Evolutionary conservation across 2,888 invertebrate species (phyloP).

Genomic region (Lottia scabra): DNA sequence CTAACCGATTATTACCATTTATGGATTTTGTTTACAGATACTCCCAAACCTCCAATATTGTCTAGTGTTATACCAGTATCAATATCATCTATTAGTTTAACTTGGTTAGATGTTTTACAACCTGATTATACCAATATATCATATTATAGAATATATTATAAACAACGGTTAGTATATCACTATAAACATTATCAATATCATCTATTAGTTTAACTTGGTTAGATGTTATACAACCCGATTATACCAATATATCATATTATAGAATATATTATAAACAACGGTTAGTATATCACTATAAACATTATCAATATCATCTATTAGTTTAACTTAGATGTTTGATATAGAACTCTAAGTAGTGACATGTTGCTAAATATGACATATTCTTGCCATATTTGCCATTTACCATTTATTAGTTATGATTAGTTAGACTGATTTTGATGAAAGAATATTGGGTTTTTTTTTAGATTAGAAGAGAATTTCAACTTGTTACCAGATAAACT

Average conservation of each 20-base stretch:
- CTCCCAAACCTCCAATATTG: constrained; percentile 52
- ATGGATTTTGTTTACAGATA: constrained; percentile 31
- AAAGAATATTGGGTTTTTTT: background rate
- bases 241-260: constrained; percentile 4
- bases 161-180: background rate
- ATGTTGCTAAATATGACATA: no score
- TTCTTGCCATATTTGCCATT: no score
- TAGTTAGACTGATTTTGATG: background rate
- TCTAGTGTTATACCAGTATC: constrained; percentile 40
- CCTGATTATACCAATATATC: background rate
- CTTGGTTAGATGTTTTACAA: constrained; percentile 37
- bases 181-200: constrained; percentile 40
- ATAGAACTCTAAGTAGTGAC: no score
- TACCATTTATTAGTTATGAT: no score
- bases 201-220: constrained; percentile 56
- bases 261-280: background rate
- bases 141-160: background rate
- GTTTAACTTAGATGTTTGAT: no score
- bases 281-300: background rate
- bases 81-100: constrained; percentile 51
- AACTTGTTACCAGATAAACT: constrained; percentile 27
- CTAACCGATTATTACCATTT: no score
- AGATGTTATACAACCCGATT: background rate
- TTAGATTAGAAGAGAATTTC: constrained; percentile 25
- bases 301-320: no score